Conservation (phyloP, 1,140 invertebrate genomes). For the Magallana ariakensis region DNA sequence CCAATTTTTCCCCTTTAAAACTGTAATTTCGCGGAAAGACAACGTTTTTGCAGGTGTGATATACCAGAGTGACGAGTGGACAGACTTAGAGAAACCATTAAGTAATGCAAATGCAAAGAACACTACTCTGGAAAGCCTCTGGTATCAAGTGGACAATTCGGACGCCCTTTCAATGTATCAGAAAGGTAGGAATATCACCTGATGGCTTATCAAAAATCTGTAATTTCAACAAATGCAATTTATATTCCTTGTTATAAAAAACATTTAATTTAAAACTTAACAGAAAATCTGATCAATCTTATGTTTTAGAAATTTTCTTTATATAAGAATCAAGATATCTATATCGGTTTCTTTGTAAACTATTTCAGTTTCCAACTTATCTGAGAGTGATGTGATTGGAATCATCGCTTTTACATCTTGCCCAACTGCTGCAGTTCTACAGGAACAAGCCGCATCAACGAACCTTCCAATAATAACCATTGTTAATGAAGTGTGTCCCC, state of each 20-base stretch:
- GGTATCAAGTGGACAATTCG: background rate
- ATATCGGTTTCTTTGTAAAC: too few species aligned
- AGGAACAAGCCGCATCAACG: background rate
- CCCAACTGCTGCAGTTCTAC: background rate
- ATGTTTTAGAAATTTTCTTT: too few species aligned
- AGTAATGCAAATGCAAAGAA: background rate
- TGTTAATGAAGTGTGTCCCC: background rate
- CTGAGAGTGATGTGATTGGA: background rate
- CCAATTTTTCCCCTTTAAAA: too few species aligned
- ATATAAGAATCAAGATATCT: too few species aligned
- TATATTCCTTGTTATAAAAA: too few species aligned
- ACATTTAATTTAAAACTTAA: too few species aligned
- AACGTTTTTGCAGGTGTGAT: background rate
- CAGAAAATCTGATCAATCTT: too few species aligned
- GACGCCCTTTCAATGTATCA: background rate
- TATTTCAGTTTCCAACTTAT: slow-evolving; percentile 3
- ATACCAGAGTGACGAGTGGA: background rate
- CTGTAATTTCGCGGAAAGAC: too few species aligned
- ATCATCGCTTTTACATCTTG: background rate
- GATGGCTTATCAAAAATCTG: too few species aligned
- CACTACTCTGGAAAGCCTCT: background rate
- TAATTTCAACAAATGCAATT: too few species aligned
- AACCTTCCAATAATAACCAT: background rate
- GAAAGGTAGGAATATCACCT: background rate
- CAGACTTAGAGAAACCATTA: background rate